Percentiles rank a stretch among this genome's conserved stretches.
Evolutionary conservation across 2,113 vertebrate genomes (phyloP).

Genomic region (Xenus cinereus): DNA sequence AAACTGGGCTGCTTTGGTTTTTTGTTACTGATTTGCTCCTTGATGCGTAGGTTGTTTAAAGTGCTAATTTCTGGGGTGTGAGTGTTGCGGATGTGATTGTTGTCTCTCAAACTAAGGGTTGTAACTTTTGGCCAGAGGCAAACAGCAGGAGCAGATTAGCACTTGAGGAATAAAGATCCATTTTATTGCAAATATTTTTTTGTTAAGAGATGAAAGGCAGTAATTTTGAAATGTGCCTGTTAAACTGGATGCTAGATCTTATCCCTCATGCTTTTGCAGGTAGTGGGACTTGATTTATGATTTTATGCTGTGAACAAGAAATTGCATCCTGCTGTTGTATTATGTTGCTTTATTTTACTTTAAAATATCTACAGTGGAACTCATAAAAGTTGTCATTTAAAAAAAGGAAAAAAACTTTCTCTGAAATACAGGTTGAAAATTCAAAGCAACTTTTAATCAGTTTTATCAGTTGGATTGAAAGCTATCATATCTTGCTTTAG

Average conservation of each 20-base stretch:
- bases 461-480: not conserved
- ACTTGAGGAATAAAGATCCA: not conserved
- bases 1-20: not conserved
- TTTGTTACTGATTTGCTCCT: not conserved
- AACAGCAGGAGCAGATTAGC: not conserved
- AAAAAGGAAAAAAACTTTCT: not conserved
- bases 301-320: not conserved
- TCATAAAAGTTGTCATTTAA: not conserved
- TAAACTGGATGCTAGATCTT: not conserved
- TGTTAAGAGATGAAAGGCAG: not conserved
- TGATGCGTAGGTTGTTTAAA: not conserved
- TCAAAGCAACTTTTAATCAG: not conserved
- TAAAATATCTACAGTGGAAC: not conserved
- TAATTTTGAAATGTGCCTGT: not conserved
- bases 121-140: not conserved
- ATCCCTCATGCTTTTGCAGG: not conserved
- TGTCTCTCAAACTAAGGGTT: not conserved
- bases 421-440: not conserved
- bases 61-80: not conserved
- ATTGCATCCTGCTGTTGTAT: not conserved
- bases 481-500: not conserved
- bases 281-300: not conserved
- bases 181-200: constrained; percentile 10
- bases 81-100: not conserved
- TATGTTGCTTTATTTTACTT: not conserved